These are phyloP conservation scores for Trematocara unimaculatum DNA, from an alignment of 2,113 vertebrate genomes.

Conservation along the genomic window DNA sequence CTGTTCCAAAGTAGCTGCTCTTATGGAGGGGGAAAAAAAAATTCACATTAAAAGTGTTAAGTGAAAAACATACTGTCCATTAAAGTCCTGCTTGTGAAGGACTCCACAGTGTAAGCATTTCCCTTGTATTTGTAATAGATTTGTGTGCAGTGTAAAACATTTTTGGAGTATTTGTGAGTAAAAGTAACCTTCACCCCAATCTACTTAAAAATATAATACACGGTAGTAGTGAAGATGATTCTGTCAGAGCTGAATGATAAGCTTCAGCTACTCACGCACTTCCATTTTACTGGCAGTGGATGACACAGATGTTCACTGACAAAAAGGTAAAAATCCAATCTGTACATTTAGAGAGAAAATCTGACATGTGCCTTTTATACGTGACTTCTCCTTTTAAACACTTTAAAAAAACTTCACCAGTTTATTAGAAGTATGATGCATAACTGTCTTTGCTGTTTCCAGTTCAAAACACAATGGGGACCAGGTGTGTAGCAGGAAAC, in stretches of 20 bases:
- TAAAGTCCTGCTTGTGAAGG: neutral
- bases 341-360: neutral
- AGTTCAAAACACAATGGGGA: neutral
- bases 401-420: neutral
- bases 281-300: neutral
- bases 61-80: neutral
- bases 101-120: neutral
- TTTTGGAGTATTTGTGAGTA: neutral
- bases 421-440: neutral
- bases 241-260: neutral
- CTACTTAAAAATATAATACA: neutral
- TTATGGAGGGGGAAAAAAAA: accelerated
- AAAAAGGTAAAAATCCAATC: neutral
- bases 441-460: neutral
- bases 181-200: neutral
- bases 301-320: neutral
- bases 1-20: neutral
- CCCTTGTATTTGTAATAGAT: neutral
- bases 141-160: neutral
- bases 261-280: neutral
- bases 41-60: neutral
- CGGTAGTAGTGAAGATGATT: neutral
- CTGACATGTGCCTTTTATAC: neutral
- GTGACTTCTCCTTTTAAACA: accelerated
- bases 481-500: neutral